These are phyloP conservation scores for Pachliopta kotzebuea DNA, from an alignment of 2,888 invertebrate species.

Conservation along the genomic window DNA sequence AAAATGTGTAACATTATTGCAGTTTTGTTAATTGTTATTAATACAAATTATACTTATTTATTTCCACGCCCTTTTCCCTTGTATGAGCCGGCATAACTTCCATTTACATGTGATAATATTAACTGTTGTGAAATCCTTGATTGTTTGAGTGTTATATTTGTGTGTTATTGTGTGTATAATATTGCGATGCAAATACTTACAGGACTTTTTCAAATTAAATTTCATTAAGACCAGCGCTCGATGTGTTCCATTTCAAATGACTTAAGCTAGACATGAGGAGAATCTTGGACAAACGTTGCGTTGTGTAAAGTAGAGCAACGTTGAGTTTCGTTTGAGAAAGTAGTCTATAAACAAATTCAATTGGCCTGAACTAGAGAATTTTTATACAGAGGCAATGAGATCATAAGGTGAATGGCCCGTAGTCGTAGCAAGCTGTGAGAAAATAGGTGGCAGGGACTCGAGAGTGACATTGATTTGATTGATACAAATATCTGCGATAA, in stretches of 20 bases:
- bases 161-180: no score
- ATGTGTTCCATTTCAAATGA: not conserved
- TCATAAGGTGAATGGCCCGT: slow-evolving; percentile 74
- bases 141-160: no score
- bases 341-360: slow-evolving; percentile 71
- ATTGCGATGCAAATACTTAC: no score
- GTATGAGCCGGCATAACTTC: no score
- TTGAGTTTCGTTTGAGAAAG: slow-evolving; percentile 65
- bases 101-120: no score
- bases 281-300: slow-evolving; percentile 15
- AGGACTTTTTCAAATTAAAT: no score
- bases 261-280: slow-evolving; percentile 5
- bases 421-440: slow-evolving; percentile 44
- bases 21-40: not conserved
- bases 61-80: no score
- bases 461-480: slow-evolving; percentile 63
- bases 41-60: no score
- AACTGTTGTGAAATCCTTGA: no score
- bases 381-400: slow-evolving; percentile 75
- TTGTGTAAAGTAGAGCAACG: slow-evolving; percentile 50
- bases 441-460: slow-evolving; percentile 67
- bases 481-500: slow-evolving; percentile 31
- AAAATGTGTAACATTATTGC: not conserved
- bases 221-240: no score
- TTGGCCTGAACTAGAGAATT: slow-evolving; percentile 69